Base-by-base conservation (phyloP, 2,113 vertebrate species). In the Cairina moschata region DNA sequence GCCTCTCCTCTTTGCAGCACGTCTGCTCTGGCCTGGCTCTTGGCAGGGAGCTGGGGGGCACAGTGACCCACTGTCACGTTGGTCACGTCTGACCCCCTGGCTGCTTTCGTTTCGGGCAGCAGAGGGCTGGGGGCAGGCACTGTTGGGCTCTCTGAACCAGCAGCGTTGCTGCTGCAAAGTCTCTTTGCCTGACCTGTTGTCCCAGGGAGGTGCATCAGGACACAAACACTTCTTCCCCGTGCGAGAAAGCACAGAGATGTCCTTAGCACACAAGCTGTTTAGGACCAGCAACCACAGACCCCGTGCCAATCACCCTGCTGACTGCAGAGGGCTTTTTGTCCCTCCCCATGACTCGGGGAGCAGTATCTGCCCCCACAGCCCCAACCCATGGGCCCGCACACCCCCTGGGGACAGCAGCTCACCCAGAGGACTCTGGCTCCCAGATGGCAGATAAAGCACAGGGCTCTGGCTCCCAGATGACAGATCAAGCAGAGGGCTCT, bases 301-400 rank as follows among this genome's bases (percentile, higher is more conserved):
- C 28, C 7, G 8, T 55, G 28, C 21, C 31, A 71, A 1, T 2
- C 3, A 36, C 48, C 58, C 38, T 56, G 11, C n/a, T 71, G 40
- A 71, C 5, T 38, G 5, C 1, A 44, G 42, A 17, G 16, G 46
- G n/a, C 11, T 69, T 77, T 40, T 67, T 52, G 12, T 48, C 29
- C 17, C 38, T 65, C 6, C 21, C 17, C 5, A 21, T 21, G 16
- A 14, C 48, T 31, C 23, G 9, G 14, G 36, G 21, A 74, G 16
- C 5, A 4, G 63, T 50, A 23, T 50, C 16, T 86, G 25, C 16
- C 11, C 10, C 23, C 7, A 7, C 11, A 73, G 34, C 17, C n/a
- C 9, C 29, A 38, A 2, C 31, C 62, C 9, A 17, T 26, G 26
- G 23, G 36, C 16, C 25, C 13, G 7, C 1, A 0, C 32, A 34